Evolutionary conservation across 2,888 invertebrate species (phyloP), one percentile per base, ranked within the genome.

Genomic region (Philereme vetulata): DNA sequence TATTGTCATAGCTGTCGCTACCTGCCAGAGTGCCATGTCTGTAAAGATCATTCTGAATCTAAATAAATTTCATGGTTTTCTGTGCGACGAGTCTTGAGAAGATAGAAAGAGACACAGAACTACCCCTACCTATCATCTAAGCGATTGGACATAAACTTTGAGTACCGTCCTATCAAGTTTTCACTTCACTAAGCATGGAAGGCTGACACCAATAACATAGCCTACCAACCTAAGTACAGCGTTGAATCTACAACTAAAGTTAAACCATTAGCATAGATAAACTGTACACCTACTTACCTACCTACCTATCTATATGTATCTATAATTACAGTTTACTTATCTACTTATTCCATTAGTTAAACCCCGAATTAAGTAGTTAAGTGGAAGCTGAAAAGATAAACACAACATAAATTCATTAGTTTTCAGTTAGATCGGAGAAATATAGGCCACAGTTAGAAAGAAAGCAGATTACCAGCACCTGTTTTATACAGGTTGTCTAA

Each of bases 331-430:
- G 21, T 21, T 21, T 21, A 21, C 21, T 21, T 21, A 21, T 21
- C 21, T 21, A 21, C 21, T 21, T 21, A 21, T 21, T 21, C 21
- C 21, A 67, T 63, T 65, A 65, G 68, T 71, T 68, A 70, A 75
- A 66, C 71, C 66, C 62, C 63, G 57, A 75, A 68, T 71, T 68
- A 21, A 21, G 21, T 21, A 73, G 67, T 67, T 68, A 75, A 68
- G 70, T 67, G 68, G 52, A 71, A 63, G 64, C 67, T 67, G 70
- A 72, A 74, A 75, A 77, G 72, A 77, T 77, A 82, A 85, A 83
- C 80, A 84, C 74, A 77, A 78, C 80, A 80, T 85, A 83, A 84
- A 86, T 86, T 86, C 80, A 84, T 85, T 87, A 85, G 84, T 85
- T 84, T 85, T 84, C 83, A 81, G 80, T 64, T 62, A 56, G 57